Base-by-base conservation (phyloP, 1,140 invertebrate genomes). In the Bombus waltoni region DNA sequence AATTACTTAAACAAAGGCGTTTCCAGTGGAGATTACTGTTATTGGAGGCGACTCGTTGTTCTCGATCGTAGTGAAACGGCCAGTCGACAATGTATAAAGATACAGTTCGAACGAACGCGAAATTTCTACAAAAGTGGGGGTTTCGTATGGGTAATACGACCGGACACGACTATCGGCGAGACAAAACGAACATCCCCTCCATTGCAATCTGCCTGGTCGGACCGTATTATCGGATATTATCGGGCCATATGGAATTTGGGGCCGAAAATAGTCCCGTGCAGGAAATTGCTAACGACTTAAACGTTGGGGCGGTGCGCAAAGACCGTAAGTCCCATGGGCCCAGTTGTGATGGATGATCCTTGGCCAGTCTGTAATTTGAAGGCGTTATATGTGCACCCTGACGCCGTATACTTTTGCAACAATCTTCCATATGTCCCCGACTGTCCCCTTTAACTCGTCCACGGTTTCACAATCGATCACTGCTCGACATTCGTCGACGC, bases 231-330 rank as follows among this genome's bases (percentile, higher is more conserved):
- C 92, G 90, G 87, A 86, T 89, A 94, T 94, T 93, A 94, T 94
- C 93, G 93, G 91, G 86, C 93, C 94, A 95, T 95, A 95, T 94
- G 94, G 94, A 95, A 95, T 95, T 95, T 95, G 89, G 93, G 92
- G 76, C 89, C 88, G 86, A 93, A 94, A 94, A 94, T 93, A 94
- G 94, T 94, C 90, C 91, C 91, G 93, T 90, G 94, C 94, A 95
- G 95, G 94, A 95, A 95, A 95, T 95, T 95, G 92, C 95, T 95
- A 95, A 95, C 94, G 93, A 95, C 94, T 95, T 95, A 95, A 95
- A 95, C 93, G 93, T 88, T 93, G 93, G 94, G 94, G 94, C 94
- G 94, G 92, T 93, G 85, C 92, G 81, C 73, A 78, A 88, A 87
- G 91, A 91, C 90, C 88, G 91, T 91, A 88, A 85, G 88, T 93